Evolutionary conservation across 2,888 invertebrate genomes (phyloP), one percentile per base, ranked within the genome.

Genomic region (Sphinx pinastri): DNA sequence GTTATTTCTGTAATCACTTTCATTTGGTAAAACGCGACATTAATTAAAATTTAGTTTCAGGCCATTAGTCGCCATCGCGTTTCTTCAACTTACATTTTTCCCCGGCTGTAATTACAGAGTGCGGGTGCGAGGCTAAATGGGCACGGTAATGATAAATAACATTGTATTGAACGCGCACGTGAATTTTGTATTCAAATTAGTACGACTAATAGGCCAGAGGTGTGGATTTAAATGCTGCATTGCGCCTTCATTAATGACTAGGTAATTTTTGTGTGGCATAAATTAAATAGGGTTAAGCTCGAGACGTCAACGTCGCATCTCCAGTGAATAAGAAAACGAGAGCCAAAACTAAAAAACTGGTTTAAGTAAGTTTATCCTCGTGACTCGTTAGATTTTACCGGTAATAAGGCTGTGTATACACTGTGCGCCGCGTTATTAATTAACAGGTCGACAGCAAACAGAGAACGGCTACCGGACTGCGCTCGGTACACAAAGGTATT

Each of bases 41-140:
- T 94, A 94, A 94, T 94, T 94, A 94, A 94, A 94, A 93, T 94
- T 94, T 94, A 93, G 94, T 92, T 93, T 92, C 92, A 93, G 93
- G 81, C 93, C 93, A 93, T 94, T 93, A 93, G 93, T 91, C 83
- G 87, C 87, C 88, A 87, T 92, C 91, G 93, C 91, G 93, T 94
- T 94, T 90, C 92, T 92, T 93, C 84, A 88, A 90, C 89, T 92
- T 92, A 84, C 87, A 88, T 92, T 92, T 92, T 93, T 88, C 85
- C 85, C 19, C 80, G 79, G 73, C 80, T 87, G 89, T 94, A 94
- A 94, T 94, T 93, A 94, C 85, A 91, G 88, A 87, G 87, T 79
- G 81, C 84, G 85, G 90, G 93, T 85, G 93, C 87, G 87, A 87
- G 89, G 88, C 85, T 92, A 93, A 94, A 94, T 93, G 92, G 91